Conservation (phyloP, 2,113 vertebrate genomes). For the Misgurnus mizolepis region DNA sequence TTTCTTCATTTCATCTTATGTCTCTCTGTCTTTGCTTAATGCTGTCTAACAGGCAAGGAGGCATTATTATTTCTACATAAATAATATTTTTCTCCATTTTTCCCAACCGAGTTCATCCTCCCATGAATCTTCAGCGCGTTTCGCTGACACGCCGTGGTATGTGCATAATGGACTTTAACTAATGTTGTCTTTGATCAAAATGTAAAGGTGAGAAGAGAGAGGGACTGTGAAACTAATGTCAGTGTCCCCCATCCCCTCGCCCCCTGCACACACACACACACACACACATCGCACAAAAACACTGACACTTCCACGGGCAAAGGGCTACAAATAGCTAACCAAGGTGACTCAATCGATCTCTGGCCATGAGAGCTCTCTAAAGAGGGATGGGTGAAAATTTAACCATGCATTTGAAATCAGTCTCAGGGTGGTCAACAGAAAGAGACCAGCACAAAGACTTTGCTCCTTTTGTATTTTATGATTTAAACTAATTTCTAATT, state of each 20-base stretch:
- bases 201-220: conserved; percentile 68
- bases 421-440: neutral
- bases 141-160: conserved; percentile 67
- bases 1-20: conserved; percentile 52
- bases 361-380: conserved; percentile 62
- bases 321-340: conserved; percentile 78
- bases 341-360: conserved; percentile 81
- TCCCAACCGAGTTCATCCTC: neutral
- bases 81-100: conserved; percentile 50
- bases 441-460: neutral
- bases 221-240: conserved; percentile 73
- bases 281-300: conserved; percentile 45
- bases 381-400: conserved; percentile 53
- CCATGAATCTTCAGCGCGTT: conserved; percentile 61
- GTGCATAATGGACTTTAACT: conserved; percentile 77
- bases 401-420: conserved; percentile 51
- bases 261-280: conserved; percentile 51
- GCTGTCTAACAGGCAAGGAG: conserved; percentile 39
- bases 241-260: conserved; percentile 63
- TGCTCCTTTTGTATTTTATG: neutral
- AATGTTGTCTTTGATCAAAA: conserved; percentile 77
- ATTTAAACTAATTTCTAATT: neutral
- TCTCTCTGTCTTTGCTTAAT: neutral
- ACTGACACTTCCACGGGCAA: conserved; percentile 47
- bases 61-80: conserved; percentile 59